Base-by-base conservation (phyloP, 23 tunicate genomes). In the Corella eumyota region DNA sequence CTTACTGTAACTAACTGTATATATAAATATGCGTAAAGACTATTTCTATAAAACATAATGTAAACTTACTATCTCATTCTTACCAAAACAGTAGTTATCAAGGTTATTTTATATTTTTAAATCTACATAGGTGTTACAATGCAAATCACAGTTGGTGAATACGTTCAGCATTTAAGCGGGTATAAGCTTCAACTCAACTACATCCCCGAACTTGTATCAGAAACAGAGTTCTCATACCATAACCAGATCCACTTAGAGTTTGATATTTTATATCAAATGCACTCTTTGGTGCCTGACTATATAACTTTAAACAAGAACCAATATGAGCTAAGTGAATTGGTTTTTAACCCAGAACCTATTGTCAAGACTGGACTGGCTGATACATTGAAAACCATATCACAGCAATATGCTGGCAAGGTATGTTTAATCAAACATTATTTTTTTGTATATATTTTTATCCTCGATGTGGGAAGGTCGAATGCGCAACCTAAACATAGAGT, bases 131-230 rank as follows among this genome's bases (percentile, higher is more conserved):
- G 90, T 2, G 79, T 72, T 65, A 72, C 79, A 19, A 50, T 80
- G 48, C 72, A 80, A 46, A 72, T 80, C 1, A 67, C 72, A 17
- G 53, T 80, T 45, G 90, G 72, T 49, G 79, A 80, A 45, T 80
- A 80, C 68, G 90, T 80, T 28, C 90, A 80, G 38, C 90, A 80
- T 50, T 62, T 72, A 22, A 80, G 79, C 38, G 90, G 90, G 30
- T 80, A 58, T 73, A 36, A 47, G 30, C 72, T 30, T 65, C 57
- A 80, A 23, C 73, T 80, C 1, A 34, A 65, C 19, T 80, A 65
- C 52, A 79, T 72, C 25, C 90, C 90, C 25, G 73, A 72, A 34
- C 34, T 80, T 23, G 23, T 80, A 25, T 70, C 63, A 35, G 90
- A 48, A 25, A 32, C 26, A 23, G 69, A 44, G 28, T 35, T 80